phyloP scores from a whole-genome alignment of 2,797 vertebrate species.

The Eulemur coronatus region DNA sequence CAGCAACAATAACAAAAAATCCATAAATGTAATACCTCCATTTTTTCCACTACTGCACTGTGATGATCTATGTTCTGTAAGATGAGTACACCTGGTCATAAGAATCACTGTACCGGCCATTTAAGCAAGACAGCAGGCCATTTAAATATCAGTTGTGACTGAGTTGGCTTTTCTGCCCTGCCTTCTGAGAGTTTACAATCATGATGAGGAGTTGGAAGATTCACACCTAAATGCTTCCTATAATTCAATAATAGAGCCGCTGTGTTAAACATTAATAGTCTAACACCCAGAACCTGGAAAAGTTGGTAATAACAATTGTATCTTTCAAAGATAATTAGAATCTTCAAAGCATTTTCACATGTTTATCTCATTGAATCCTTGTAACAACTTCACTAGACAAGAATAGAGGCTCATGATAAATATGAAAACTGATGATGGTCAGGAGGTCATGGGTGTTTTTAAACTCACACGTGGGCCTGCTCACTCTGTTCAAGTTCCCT shows the following conservation, averaged over 20 bases:
- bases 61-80: not conserved
- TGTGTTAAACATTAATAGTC: not conserved
- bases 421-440: not conserved
- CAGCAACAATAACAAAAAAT: not conserved
- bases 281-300: not conserved
- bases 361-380: not conserved
- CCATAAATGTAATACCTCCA: not conserved
- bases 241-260: not conserved
- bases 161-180: not conserved
- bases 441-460: not conserved
- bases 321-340: constrained; percentile 19
- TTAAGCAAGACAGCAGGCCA: not conserved
- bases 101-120: not conserved
- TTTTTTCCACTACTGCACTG: not conserved
- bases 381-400: not conserved
- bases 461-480: not conserved
- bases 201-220: not conserved
- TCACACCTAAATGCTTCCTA: not conserved
- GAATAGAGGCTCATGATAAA: not conserved
- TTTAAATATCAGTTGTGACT: not conserved
- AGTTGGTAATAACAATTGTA: not conserved
- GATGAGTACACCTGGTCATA: not conserved
- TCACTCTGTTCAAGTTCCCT: not conserved
- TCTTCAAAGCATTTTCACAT: not conserved
- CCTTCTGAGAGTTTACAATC: not conserved